A percentile compares a stretch with the other conserved stretches of the same genome.
phyloP scores from a whole-genome alignment of 2,113 vertebrate species.

The Coturnix japonica region DNA sequence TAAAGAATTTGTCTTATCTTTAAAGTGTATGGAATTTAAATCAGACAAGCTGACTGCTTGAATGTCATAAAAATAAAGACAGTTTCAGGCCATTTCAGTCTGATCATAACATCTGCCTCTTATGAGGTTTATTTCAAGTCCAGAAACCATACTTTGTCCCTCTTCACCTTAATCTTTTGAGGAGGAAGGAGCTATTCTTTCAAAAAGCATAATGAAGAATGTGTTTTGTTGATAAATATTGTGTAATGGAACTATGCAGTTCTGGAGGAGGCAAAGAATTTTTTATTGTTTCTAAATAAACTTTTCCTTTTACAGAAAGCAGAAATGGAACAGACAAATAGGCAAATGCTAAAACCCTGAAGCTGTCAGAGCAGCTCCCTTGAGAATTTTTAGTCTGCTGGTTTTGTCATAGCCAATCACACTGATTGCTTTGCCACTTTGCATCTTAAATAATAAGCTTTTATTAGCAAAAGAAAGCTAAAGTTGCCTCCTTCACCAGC shows the following conservation, averaged over 20 bases:
- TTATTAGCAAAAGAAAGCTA: neutral
- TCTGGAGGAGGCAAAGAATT: neutral
- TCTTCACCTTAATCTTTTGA: neutral
- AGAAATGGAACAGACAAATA: neutral
- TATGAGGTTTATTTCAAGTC: neutral
- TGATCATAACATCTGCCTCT: neutral
- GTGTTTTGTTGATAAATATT: neutral
- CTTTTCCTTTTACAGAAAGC: neutral
- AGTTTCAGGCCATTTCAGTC: neutral
- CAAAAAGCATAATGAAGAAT: neutral
- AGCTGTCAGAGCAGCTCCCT: neutral
- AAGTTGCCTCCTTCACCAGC: neutral
- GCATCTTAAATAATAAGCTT: neutral
- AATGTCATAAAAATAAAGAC: neutral
- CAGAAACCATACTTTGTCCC: neutral
- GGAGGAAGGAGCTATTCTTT: neutral
- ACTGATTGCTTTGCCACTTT: conserved; percentile 2
- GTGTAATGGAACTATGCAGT: neutral
- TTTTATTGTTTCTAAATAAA: neutral
- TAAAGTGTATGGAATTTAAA: neutral
- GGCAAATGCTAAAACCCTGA: neutral
- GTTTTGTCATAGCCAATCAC: neutral
- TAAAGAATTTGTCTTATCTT: neutral
- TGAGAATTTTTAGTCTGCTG: neutral
- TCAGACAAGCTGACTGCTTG: neutral